A percentile compares a stretch with the other conserved stretches of the same genome.
Conservation (phyloP, 2,113 vertebrate species). For the Isurus oxyrinchus region DNA sequence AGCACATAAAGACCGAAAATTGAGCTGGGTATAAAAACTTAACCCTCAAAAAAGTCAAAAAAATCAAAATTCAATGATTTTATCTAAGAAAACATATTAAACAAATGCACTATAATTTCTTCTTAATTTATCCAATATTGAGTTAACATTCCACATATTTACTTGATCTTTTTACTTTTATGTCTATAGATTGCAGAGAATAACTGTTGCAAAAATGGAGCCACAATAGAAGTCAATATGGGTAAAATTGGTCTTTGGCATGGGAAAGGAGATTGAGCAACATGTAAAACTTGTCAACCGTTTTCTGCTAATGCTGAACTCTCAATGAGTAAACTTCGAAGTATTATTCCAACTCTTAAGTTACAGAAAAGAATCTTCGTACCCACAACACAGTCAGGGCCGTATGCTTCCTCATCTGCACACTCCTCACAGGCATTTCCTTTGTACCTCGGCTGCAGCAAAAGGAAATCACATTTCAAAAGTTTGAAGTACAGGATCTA, state of each 20-base stretch:
- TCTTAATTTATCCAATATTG: neutral
- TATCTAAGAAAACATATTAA: neutral
- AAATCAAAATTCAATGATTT: neutral
- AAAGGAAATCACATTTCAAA: slow-evolving; percentile 24
- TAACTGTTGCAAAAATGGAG: neutral
- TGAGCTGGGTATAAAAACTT: neutral
- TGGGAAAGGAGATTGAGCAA: neutral
- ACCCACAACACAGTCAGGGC: slow-evolving; percentile 76
- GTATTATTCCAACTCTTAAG: neutral
- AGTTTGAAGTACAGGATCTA: neutral
- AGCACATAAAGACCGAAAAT: neutral
- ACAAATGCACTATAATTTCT: neutral
- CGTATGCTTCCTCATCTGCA: slow-evolving; percentile 59
- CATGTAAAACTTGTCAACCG: neutral
- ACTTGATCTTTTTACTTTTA: neutral
- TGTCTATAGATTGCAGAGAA: neutral
- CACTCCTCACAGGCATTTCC: slow-evolving; percentile 82
- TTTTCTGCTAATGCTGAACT: neutral
- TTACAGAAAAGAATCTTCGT: slow-evolving; percentile 39
- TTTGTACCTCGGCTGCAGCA: slow-evolving; percentile 66
- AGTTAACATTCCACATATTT: neutral
- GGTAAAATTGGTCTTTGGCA: neutral
- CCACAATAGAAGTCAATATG: neutral
- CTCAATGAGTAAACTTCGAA: neutral
- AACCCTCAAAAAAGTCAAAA: neutral